phyloP scores from a whole-genome alignment of 2,888 invertebrate species.

The Drosophila colorata region DNA sequence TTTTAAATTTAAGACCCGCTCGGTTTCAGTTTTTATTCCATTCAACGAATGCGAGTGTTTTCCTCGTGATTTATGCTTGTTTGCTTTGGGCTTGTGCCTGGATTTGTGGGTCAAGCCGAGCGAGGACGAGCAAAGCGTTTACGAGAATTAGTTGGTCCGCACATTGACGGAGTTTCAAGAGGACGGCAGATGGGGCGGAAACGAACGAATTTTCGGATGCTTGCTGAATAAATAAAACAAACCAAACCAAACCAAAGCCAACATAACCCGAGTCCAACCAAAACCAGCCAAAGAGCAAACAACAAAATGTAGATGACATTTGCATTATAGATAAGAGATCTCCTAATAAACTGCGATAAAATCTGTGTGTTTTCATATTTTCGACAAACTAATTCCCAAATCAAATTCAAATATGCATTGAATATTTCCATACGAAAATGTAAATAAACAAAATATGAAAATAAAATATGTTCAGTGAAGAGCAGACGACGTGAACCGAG shows the following conservation, averaged over 20 bases:
- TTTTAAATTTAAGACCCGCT: constrained; percentile 74
- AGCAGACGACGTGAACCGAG: constrained; percentile 1
- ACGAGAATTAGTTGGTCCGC: constrained; percentile 65
- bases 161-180: constrained; percentile 45
- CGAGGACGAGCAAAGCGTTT: constrained; percentile 61
- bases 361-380: constrained; percentile 45
- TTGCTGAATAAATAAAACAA: constrained; percentile 67
- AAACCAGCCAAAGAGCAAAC: constrained; percentile 36
- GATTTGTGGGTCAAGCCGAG: constrained; percentile 73
- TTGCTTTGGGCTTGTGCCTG: constrained; percentile 65
- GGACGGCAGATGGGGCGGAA: constrained; percentile 40
- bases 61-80: constrained; percentile 72
- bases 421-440: constrained; percentile 63
- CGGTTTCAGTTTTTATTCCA: constrained; percentile 49
- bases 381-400: constrained; percentile 62
- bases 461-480: constrained; percentile 35
- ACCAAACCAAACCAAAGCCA: constrained; percentile 1
- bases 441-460: constrained; percentile 70
- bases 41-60: constrained; percentile 32
- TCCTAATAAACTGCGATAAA: constrained; percentile 68
- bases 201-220: constrained; percentile 46
- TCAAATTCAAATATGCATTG: constrained; percentile 72
- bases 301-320: constrained; percentile 54
- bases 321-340: constrained; percentile 51
- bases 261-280: not conserved